Evolutionary conservation across 2,888 invertebrate species (phyloP).

Genomic region (Cantharis nigra): DNA sequence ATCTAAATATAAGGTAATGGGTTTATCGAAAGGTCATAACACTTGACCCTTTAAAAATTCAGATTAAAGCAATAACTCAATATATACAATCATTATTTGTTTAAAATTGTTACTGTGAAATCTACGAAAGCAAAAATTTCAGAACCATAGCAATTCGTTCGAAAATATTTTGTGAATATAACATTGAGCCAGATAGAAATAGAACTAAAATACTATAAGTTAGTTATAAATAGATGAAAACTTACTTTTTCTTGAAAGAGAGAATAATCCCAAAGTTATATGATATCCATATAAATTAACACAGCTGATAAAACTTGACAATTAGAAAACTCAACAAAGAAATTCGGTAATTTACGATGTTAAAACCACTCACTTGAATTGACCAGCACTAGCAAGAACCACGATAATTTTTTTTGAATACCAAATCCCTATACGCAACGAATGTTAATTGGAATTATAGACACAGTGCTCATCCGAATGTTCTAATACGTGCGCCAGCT

Average conservation of each 20-base stretch:
- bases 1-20: neutral
- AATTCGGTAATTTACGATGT: neutral
- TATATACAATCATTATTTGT: neutral
- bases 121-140: neutral
- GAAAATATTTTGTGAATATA: neutral
- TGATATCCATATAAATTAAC: neutral
- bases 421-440: neutral
- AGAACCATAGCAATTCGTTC: neutral
- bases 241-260: neutral
- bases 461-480: neutral
- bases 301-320: neutral
- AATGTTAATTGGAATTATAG: neutral
- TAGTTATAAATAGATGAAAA: neutral
- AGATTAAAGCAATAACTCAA: neutral
- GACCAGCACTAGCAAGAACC: neutral
- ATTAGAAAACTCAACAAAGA: neutral
- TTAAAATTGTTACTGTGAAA: neutral
- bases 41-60: neutral
- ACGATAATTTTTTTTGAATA: neutral
- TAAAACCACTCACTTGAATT: neutral
- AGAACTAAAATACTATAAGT: neutral
- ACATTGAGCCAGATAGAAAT: neutral
- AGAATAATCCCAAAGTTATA: neutral
- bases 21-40: neutral
- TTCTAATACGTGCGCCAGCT: constrained; percentile 23